A percentile compares a stretch with the other conserved stretches of the same genome.
These are phyloP conservation scores for Agriopis aurantiaria DNA, from an alignment of 2,888 invertebrate genomes.

Conservation along the genomic window DNA sequence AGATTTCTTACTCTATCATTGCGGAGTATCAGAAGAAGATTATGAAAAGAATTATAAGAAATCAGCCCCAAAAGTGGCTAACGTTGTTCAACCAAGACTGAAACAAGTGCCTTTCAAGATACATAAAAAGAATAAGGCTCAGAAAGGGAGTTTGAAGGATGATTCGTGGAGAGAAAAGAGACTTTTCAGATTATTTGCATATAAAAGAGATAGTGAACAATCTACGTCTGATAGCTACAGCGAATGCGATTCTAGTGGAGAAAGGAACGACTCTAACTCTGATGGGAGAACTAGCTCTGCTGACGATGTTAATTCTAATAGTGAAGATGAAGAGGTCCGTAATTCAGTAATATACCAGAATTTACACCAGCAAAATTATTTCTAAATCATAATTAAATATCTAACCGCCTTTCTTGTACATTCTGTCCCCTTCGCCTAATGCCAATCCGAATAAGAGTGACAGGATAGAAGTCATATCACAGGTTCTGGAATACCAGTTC, in stretches of 20 bases:
- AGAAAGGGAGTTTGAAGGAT: constrained; percentile 60
- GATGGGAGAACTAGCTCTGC: constrained; percentile 28
- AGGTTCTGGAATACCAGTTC: no score
- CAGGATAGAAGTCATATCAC: no score
- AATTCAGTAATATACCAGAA: neutral
- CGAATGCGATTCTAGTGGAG: constrained; percentile 74
- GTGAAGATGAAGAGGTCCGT: constrained; percentile 25
- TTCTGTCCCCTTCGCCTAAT: no score
- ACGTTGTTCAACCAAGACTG: constrained; percentile 62
- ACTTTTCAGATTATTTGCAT: constrained; percentile 74
- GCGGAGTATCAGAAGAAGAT: constrained; percentile 75
- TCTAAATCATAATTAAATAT: neutral
- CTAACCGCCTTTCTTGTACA: no score
- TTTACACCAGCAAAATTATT: neutral
- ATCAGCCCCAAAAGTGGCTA: constrained; percentile 55
- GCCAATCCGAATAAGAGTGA: no score
- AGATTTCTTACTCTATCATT: constrained; percentile 78
- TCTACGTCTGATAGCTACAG: constrained; percentile 81
- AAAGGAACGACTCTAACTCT: constrained; percentile 36
- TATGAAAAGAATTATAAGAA: constrained; percentile 71
- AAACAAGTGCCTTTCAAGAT: constrained; percentile 83
- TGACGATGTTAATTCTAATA: constrained; percentile 18
- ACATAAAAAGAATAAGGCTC: constrained; percentile 64
- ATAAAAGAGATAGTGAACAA: constrained; percentile 72
- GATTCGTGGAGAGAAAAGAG: constrained; percentile 78